Conservation (phyloP, 2,888 invertebrate genomes). For the Brachynemurus nebulosus region DNA sequence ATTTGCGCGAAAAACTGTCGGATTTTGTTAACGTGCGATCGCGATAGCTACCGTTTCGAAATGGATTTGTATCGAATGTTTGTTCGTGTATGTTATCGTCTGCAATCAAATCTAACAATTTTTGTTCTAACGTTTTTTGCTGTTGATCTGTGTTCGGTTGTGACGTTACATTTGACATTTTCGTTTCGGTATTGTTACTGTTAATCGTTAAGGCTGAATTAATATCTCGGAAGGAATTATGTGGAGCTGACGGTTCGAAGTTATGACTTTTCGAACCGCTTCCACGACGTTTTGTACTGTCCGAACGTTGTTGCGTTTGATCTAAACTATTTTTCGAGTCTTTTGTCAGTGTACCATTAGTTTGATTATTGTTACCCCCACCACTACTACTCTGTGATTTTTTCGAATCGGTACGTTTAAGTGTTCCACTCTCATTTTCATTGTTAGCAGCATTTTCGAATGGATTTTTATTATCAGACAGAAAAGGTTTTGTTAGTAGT, state of each 20-base stretch:
- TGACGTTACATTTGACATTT: not conserved
- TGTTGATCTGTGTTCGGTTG: no score
- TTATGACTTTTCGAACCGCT: not conserved
- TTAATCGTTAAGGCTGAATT: constrained; percentile 11
- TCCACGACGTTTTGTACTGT: not conserved
- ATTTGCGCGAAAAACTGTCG: constrained; percentile 31
- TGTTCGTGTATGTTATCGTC: constrained; percentile 17
- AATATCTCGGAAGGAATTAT: constrained; percentile 29
- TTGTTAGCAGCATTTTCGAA: constrained; percentile 5
- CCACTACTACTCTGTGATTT: not conserved
- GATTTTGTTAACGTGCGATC: constrained; percentile 31
- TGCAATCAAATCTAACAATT: constrained; percentile 25
- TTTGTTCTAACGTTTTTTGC: constrained; percentile 20
- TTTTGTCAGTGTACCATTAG: not conserved
- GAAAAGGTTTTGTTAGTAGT: constrained; percentile 44
- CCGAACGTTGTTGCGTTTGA: not conserved
- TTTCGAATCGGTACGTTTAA: constrained; percentile 6
- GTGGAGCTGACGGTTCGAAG: constrained; percentile 18
- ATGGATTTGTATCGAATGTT: constrained; percentile 20
- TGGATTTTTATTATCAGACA: constrained; percentile 8
- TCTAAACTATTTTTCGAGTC: not conserved
- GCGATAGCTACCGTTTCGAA: constrained; percentile 20
- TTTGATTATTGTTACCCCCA: not conserved
- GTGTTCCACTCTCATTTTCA: constrained; percentile 2
- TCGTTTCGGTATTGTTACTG: not conserved